Base-by-base conservation (phyloP, 2,888 invertebrate genomes). In the Apamea epomidion region DNA sequence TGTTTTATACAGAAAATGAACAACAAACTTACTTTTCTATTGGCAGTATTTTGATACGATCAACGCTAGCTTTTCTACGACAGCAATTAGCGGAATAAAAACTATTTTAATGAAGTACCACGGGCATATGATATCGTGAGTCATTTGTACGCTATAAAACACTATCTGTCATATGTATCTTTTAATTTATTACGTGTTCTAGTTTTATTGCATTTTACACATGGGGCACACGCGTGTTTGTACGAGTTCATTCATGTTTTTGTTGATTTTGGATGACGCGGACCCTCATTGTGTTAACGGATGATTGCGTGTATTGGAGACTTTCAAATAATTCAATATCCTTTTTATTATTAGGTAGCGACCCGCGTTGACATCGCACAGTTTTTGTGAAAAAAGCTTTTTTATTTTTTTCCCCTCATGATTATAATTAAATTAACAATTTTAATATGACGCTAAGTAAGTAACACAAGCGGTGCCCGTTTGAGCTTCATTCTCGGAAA, bases 131-230 rank as follows among this genome's bases (percentile, higher is more conserved):
- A 77, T 85, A 83, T 74, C 87, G 84, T 91, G 89, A 90, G 85
- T 86, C 88, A 91, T 91, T 92, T 89, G 89, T 89, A 90, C 87
- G 82, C 86, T 88, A 90, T 90, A 91, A 91, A 91, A 91, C 85
- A 88, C 87, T 91, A 91, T 92, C 91, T 89, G 74, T 76, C 78
- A 71, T 83, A 80, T 89, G 90, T 90, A 92, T 91, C 90, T 82
- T 90, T 88, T 88, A 92, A 91, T 91, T 91, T 91, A 89, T 91
- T 88, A 88, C 84, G 69, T 85, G 86, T 83, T 78, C 81, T 69
- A 60, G 60, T 72, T 81, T 75, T 79, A 81, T 71, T 37, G 48
- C 74, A 74, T 76, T 84, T 78, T 84, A 54, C 76, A 77, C 60
- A 62, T n/a, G 75, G 75, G 37, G n/a, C 29, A 12, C 71, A n/a